Conservation (phyloP, 2,113 vertebrate genomes). For the Hippocampus mohnikei region DNA sequence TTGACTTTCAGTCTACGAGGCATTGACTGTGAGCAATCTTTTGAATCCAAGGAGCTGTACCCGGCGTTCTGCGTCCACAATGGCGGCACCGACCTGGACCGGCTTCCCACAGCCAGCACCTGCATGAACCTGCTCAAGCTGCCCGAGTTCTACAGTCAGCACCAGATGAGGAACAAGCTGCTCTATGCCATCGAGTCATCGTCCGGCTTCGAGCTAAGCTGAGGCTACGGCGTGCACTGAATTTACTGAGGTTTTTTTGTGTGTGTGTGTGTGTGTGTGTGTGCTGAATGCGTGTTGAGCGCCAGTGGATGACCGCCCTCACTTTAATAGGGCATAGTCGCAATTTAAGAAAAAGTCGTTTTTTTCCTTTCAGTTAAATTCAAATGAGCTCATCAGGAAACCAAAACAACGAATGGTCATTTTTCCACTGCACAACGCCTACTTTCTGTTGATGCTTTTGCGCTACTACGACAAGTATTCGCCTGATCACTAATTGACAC, state of each 20-base stretch:
- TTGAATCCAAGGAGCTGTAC: slow-evolving; percentile 83
- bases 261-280: slow-evolving; percentile 11
- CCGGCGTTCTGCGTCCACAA: slow-evolving; percentile 98
- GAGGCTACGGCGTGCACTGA: slow-evolving; percentile 66
- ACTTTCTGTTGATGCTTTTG: background rate
- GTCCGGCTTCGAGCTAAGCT: slow-evolving; percentile 96
- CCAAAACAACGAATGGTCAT: background rate
- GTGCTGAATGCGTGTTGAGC: slow-evolving; percentile 15
- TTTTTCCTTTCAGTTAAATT: slow-evolving; percentile 50
- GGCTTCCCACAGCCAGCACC: slow-evolving; percentile 95
- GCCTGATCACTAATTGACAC: background rate
- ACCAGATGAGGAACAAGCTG: slow-evolving; percentile 91
- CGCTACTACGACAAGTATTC: background rate
- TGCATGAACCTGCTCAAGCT: slow-evolving; percentile 99
- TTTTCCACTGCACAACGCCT: background rate
- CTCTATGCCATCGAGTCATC: slow-evolving; percentile 97
- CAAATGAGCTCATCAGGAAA: background rate
- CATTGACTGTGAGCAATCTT: too few species aligned
- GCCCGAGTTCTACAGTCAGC: slow-evolving; percentile 89
- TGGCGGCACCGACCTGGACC: slow-evolving; percentile 88
- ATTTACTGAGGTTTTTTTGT: slow-evolving; percentile 21
- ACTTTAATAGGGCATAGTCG: background rate
- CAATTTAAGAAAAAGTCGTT: slow-evolving; percentile 13
- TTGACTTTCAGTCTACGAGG: too few species aligned
- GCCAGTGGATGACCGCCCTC: slow-evolving; percentile 10